Percentiles rank a stretch among this genome's conserved stretches.
Evolutionary conservation across 1,140 invertebrate genomes (phyloP).

Genomic region (Lamellibrachia luymesi): DNA sequence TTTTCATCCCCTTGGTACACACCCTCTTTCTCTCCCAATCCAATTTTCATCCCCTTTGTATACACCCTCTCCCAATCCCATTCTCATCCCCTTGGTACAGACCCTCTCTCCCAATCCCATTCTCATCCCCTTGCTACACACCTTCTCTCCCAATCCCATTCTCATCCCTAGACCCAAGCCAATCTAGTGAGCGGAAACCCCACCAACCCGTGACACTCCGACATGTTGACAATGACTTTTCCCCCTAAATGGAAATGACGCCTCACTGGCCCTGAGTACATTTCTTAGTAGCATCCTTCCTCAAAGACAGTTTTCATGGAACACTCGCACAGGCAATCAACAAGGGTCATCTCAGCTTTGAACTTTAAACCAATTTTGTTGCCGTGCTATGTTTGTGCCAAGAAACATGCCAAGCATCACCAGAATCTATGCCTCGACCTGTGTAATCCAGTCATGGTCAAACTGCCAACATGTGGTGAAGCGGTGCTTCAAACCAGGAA

Average conservation of each 20-base stretch:
- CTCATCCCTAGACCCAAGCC: too few species aligned
- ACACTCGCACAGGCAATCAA: not conserved
- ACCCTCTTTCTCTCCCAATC: too few species aligned
- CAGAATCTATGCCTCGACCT: not conserved
- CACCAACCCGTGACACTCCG: not conserved
- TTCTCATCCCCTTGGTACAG: too few species aligned
- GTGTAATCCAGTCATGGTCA: not conserved
- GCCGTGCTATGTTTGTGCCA: not conserved
- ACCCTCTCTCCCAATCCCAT: too few species aligned
- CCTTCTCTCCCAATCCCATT: too few species aligned
- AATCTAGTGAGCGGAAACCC: too few species aligned
- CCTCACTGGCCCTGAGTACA: not conserved
- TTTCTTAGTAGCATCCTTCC: not conserved
- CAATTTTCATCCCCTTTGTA: too few species aligned
- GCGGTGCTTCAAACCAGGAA: too few species aligned
- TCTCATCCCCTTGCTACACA: too few species aligned
- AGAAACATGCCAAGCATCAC: not conserved
- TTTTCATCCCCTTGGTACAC: too few species aligned
- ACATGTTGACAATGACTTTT: not conserved
- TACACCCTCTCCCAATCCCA: too few species aligned
- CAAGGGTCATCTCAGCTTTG: not conserved
- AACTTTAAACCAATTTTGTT: not conserved
- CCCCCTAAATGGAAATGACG: not conserved
- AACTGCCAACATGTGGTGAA: not conserved
- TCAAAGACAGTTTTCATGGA: not conserved